Percentiles rank a stretch among this genome's conserved stretches.
Conservation (phyloP, 2,888 invertebrate species). For the Acrobasis consociella region DNA sequence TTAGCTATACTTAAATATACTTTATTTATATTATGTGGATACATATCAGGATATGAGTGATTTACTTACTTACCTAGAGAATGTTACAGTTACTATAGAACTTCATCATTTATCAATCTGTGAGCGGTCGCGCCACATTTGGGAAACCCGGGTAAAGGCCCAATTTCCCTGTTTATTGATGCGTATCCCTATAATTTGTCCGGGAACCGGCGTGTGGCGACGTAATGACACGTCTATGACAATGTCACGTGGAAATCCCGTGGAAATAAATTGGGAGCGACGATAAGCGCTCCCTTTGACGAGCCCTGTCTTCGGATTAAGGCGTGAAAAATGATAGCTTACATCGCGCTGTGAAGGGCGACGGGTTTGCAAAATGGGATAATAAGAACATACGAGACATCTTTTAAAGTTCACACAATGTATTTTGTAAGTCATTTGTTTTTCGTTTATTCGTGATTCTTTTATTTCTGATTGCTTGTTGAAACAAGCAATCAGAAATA, state of each 20-base stretch:
- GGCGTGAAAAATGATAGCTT: conserved; percentile 79
- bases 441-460: not conserved
- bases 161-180: conserved; percentile 35
- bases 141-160: conserved; percentile 24
- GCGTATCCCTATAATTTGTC: conserved; percentile 34
- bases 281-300: conserved; percentile 81
- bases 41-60: too few relatives aligned
- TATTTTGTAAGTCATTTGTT: conserved; percentile 2
- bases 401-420: conserved; percentile 25
- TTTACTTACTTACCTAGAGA: too few relatives aligned
- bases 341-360: conserved; percentile 50
- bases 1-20: too few relatives aligned
- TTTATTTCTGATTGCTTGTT: too few relatives aligned
- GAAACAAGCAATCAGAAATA: too few relatives aligned
- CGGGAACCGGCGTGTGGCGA: conserved; percentile 27
- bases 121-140: conserved; percentile 6
- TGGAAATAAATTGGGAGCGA: conserved; percentile 75
- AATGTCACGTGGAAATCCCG: conserved; percentile 69
- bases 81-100: not conserved
- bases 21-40: too few relatives aligned
- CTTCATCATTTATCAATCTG: conserved; percentile 11
- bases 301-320: conserved; percentile 77
- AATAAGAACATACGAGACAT: conserved; percentile 27
- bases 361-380: conserved; percentile 52
- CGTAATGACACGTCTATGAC: conserved; percentile 56